Evolutionary conservation across 1,140 invertebrate species (phyloP), one percentile per base, ranked within the genome.

Genomic region (Pseudobourletiella spinata): DNA sequence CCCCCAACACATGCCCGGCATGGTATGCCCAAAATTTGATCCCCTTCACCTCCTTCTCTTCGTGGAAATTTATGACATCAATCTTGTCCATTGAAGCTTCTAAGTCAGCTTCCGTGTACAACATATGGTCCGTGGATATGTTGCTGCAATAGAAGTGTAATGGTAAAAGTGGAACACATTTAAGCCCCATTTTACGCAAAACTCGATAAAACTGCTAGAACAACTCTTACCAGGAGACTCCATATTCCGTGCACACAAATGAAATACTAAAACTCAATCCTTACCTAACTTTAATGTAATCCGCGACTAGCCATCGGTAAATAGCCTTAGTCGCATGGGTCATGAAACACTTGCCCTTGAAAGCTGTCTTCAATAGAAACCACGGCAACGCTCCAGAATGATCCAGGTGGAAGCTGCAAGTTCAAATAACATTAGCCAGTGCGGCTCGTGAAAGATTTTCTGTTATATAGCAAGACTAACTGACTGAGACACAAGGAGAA

Each of bases 321-420:
- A 99, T 99, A 18, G 96, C 96, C 82, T 99, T 99, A 0, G 97
- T 98, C 1, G 97, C 96, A 75, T 99, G 97, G 0, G 97, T 99
- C 97, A 99, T 99, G 72, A 97, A 99, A 75, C 95, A 98, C 64
- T 94, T 81, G 2, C 96, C 96, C 74, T 95, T 96, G 73, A 99
- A 99, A 57, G 87, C 91, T 0, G 97, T 99, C 74, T 98, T 98
- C 71, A 88, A 85, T 16, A 99, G 78, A 74, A 99, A 98, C 92
- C 95, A 99, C 0, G 97, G 97, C 59, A 99, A 76, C 0, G 95
- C 96, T 20, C 97, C 97, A 73, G 90, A 95, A 76, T 99, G 97
- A 74, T 99, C 97, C 72, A 99, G 81, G 79, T 99, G 97, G 77
- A 99, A 99, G 79, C 86, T 87, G 70, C 61, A 77, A 77, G 70